Evolutionary conservation across 2,888 invertebrate species (phyloP).

Genomic region (Periphyllus acericola): DNA sequence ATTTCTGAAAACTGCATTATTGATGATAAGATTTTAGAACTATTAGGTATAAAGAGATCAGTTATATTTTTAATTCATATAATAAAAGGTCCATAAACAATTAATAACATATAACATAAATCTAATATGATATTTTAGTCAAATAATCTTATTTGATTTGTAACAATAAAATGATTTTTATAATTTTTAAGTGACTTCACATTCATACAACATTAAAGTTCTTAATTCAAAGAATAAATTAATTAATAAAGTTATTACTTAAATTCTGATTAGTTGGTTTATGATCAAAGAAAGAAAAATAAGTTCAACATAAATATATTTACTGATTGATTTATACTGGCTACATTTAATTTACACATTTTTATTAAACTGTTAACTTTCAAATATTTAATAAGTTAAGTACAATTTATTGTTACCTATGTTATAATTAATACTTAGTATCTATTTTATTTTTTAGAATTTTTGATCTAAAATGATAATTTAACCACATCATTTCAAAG

Average conservation of each 20-base stretch:
- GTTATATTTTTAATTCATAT: neutral
- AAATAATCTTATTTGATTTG: neutral
- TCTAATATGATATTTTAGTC: neutral
- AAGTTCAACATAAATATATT: neutral
- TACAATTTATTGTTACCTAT: slow-evolving; percentile 25
- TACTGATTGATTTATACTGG: neutral
- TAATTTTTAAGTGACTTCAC: neutral
- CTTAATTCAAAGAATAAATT: neutral
- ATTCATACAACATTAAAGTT: neutral
- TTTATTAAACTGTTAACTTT: neutral
- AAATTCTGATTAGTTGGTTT: neutral
- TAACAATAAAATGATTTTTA: too few relatives aligned
- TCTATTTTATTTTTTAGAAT: neutral
- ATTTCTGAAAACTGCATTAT: neutral
- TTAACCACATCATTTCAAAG: neutral
- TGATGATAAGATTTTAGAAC: neutral
- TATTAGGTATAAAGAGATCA: neutral
- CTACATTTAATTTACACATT: neutral
- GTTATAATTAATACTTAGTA: slow-evolving; percentile 12
- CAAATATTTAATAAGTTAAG: slow-evolving; percentile 22
- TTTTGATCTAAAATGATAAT: slow-evolving; percentile 30
- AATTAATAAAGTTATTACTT: neutral
- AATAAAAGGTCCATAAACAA: neutral
- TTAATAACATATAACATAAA: neutral
- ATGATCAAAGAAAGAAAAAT: neutral